phyloP scores from a whole-genome alignment of 2,113 vertebrate genomes.

The Canis aureus region DNA sequence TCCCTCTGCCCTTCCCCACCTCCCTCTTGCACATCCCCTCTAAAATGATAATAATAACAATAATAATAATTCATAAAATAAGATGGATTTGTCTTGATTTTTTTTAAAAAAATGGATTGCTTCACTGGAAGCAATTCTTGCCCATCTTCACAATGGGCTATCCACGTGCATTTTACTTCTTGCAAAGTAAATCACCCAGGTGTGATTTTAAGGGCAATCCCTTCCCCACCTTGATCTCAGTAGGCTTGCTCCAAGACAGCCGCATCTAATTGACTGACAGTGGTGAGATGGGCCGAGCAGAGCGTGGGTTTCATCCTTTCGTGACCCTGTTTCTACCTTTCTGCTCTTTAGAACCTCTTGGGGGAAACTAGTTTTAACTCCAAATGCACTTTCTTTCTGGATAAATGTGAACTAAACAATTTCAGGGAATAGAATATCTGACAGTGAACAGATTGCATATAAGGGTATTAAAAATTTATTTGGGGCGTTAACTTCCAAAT shows the following conservation, averaged over 20 bases:
- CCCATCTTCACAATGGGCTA: accelerated
- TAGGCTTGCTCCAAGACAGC: accelerated
- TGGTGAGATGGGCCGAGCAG: background rate
- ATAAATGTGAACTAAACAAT: background rate
- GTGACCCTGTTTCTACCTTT: background rate
- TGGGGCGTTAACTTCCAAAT: background rate
- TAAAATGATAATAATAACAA: background rate
- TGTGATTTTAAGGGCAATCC: background rate
- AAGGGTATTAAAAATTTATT: background rate
- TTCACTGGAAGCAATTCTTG: background rate
- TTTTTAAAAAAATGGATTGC: background rate
- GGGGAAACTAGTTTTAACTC: background rate
- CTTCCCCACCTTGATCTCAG: background rate
- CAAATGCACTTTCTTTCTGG: background rate
- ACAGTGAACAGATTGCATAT: background rate
- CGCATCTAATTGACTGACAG: accelerated
- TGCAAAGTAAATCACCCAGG: too few species aligned
- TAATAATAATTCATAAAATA: background rate
- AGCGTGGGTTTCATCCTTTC: background rate
- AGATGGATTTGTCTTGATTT: background rate
- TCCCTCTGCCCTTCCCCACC: background rate
- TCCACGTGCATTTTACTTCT: background rate
- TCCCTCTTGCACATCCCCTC: background rate
- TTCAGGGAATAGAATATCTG: background rate
- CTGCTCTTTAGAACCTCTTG: background rate